A percentile compares a stretch with the other conserved stretches of the same genome.
phyloP scores from a whole-genome alignment of 2,888 invertebrate genomes.

The Dusona sp. region DNA sequence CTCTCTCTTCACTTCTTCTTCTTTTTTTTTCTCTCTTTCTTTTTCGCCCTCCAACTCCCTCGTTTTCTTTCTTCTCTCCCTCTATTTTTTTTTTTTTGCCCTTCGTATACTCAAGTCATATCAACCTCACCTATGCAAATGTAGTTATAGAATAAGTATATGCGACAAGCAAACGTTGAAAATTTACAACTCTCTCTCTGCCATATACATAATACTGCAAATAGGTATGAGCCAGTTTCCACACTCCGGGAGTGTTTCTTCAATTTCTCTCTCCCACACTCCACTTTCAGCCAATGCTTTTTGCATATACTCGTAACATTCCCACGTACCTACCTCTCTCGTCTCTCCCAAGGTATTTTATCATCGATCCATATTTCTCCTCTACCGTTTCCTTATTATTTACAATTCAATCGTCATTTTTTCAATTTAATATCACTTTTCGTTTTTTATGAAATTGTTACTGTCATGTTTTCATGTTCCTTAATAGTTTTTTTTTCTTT shows the following conservation, averaged over 20 bases:
- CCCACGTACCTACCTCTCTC: conserved; percentile 7
- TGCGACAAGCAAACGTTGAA: conserved; percentile 50
- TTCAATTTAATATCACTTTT: background rate
- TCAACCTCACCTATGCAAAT: conserved; percentile 24
- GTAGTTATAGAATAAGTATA: conserved; percentile 20
- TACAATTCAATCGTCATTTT: background rate
- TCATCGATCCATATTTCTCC: conserved; percentile 9
- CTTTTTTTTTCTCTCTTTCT: background rate
- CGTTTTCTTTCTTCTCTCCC: background rate
- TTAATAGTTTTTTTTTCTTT: conserved; percentile 16
- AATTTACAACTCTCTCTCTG: conserved; percentile 54
- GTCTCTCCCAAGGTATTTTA: conserved; percentile 9
- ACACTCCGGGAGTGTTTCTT: conserved; percentile 43
- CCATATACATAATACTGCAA: conserved; percentile 17
- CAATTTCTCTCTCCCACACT: conserved; percentile 59
- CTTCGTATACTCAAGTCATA: conserved; percentile 9
- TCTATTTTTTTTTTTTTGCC: background rate
- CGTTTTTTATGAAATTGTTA: background rate
- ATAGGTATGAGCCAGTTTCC: conserved; percentile 52
- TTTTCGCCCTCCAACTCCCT: conserved; percentile 17
- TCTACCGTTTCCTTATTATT: background rate
- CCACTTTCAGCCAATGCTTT: conserved; percentile 30
- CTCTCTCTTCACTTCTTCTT: too few relatives aligned
- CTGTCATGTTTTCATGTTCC: background rate
- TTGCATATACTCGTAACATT: conserved; percentile 5